A percentile compares a stretch with the other conserved stretches of the same genome.
These are phyloP conservation scores for Oncorhynchus gorbuscha DNA, from an alignment of 2,113 vertebrate species.

Conservation along the genomic window DNA sequence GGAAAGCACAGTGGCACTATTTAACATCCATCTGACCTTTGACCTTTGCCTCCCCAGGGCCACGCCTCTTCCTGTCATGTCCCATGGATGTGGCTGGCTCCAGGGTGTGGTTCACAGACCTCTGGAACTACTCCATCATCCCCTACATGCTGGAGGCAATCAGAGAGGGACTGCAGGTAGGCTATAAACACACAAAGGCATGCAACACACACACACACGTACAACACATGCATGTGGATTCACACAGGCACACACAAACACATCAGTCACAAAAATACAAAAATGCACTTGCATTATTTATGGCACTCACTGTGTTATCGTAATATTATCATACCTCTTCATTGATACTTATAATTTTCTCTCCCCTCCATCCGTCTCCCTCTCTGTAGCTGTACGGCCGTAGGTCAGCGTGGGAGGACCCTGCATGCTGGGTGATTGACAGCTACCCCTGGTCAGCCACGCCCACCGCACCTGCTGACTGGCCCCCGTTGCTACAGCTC, in stretches of 20 bases:
- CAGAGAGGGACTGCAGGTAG: slow-evolving; percentile 97
- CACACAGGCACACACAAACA: not conserved
- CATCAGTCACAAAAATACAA: not conserved
- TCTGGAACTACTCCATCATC: slow-evolving; percentile 99
- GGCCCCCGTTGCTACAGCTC: slow-evolving; percentile 93
- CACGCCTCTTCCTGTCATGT: slow-evolving; percentile 94
- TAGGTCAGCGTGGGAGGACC: slow-evolving; percentile 92
- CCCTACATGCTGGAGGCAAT: slow-evolving; percentile 96
- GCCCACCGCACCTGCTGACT: slow-evolving; percentile 82
- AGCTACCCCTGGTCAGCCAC: slow-evolving; percentile 89
- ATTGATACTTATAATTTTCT: not conserved
- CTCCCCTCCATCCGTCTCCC: not conserved
- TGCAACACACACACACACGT: not conserved
- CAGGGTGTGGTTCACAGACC: slow-evolving; percentile 96
- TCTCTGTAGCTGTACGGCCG: slow-evolving; percentile 86
- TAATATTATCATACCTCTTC: no score
- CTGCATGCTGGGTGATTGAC: slow-evolving; percentile 95
- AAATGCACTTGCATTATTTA: not conserved
- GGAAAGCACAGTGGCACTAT: not conserved
- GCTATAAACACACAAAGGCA: not conserved
- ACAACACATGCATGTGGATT: not conserved
- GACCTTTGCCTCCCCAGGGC: slow-evolving; percentile 72
- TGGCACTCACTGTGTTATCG: not conserved
- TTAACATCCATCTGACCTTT: slow-evolving; percentile 12
- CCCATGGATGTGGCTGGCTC: slow-evolving; percentile 96